A percentile compares a stretch with the other conserved stretches of the same genome.
Evolutionary conservation across 2,888 invertebrate species (phyloP).

Genomic region (Bembecia ichneumoniformis): DNA sequence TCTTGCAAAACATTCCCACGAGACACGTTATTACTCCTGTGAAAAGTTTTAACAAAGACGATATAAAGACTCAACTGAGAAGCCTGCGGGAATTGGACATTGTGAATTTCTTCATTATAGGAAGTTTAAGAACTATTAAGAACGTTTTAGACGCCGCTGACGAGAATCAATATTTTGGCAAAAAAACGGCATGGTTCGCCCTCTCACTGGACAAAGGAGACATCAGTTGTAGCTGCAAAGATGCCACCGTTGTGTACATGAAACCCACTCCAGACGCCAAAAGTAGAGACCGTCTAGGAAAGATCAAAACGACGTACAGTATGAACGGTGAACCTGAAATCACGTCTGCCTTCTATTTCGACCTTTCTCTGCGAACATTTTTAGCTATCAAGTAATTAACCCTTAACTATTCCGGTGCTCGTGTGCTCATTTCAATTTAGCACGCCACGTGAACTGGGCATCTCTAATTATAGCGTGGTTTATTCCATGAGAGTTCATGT

Average conservation of each 20-base stretch:
- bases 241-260: constrained; percentile 82
- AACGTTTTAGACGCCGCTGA: constrained; percentile 80
- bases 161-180: constrained; percentile 81
- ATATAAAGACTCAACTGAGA: constrained; percentile 78
- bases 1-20: constrained; percentile 90
- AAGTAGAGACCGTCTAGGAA: constrained; percentile 79
- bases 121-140: constrained; percentile 79
- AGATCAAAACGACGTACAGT: constrained; percentile 80
- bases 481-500: constrained; percentile 54
- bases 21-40: constrained; percentile 86
- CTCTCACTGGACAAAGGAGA: constrained; percentile 83
- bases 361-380: constrained; percentile 81
- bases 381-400: constrained; percentile 79
- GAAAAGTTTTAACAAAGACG: constrained; percentile 72
- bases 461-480: constrained; percentile 53
- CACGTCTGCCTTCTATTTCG: constrained; percentile 89
- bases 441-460: constrained; percentile 36
- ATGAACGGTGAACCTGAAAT: constrained; percentile 82
- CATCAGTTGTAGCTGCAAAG: constrained; percentile 81
- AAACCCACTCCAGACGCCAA: constrained; percentile 79
- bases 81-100: constrained; percentile 86
- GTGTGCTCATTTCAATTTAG: constrained; percentile 29
- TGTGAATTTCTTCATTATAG: constrained; percentile 90
- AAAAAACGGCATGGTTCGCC: constrained; percentile 91
- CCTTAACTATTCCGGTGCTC: constrained; percentile 35